Percentiles rank a stretch among this genome's conserved stretches.
These are phyloP conservation scores for Aplodontia rufa DNA, from an alignment of 2,113 vertebrate species.

Conservation along the genomic window DNA sequence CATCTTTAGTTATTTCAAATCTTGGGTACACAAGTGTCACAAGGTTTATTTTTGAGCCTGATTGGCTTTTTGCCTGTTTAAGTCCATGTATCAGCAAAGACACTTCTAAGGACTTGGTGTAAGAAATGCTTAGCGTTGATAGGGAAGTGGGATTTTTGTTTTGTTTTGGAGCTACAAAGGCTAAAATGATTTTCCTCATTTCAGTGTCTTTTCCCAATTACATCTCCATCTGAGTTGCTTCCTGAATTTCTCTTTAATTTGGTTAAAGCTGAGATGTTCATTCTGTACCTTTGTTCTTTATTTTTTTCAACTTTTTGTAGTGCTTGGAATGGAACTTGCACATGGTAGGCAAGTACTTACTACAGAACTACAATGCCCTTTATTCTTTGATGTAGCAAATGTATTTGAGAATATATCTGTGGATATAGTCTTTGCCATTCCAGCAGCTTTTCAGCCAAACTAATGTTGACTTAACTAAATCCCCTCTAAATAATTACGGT, in stretches of 20 bases:
- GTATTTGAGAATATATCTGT: not conserved
- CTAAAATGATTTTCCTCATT: not conserved
- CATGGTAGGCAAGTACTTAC: not conserved
- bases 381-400: not conserved
- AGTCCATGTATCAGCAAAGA: not conserved
- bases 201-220: not conserved
- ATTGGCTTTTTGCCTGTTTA: not conserved
- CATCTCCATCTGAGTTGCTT: not conserved
- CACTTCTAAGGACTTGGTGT: not conserved
- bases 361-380: not conserved
- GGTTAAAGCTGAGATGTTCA: not conserved
- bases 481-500: not conserved
- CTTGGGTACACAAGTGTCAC: not conserved
- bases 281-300: not conserved
- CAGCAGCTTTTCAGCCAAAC: not conserved
- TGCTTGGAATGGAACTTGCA: not conserved
- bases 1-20: not conserved
- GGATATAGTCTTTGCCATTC: not conserved
- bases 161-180: not conserved
- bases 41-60: not conserved
- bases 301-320: not conserved
- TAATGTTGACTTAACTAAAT: not conserved
- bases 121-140: not conserved
- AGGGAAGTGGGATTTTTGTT: not conserved
- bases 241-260: not conserved